Evolutionary conservation across 2,888 invertebrate species (phyloP), one percentile per base, ranked within the genome.

Genomic region (Thereva unica): DNA sequence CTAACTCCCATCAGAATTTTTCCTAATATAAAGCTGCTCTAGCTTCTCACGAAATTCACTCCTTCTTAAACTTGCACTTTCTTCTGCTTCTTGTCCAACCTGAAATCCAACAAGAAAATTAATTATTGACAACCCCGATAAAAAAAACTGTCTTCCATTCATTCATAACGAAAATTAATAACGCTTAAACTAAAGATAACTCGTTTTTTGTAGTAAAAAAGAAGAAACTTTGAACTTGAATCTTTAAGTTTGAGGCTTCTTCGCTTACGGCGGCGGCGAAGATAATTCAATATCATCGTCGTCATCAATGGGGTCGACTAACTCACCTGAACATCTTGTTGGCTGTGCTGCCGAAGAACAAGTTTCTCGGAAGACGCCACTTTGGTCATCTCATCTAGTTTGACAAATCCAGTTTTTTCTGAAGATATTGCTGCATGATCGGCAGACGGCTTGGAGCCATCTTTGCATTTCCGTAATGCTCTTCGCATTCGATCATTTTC

Each of bases 401-500:
- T 56, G 67, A 34, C 38, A 64, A 61, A 44, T 68, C 65, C 72
- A 69, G 65, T 64, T 3, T 72, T 72, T 49, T 76, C 72, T 40
- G 69, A 71, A 3, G 71, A 72, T 35, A 72, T 72, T 9, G 74
- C 35, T 71, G 70, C 2, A 71, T 49, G 9, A 5, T 34, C 42
- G 23, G 50, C 66, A 38, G 23, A 52, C 12, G 8, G n/a, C 63
- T 6, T 63, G 35, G 5, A 59, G 50, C 1, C 59, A 41, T 8
- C 54, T 65, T 78, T 78, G 0, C 74, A 59, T 5, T 71, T 47
- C 9, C 71, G 67, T 34, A 78, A 34, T 68, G 79, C 77, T 23
- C 75, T 74, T 40, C 73, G 75, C 53, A 78, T 65, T 8, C 71
- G 73, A 66, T 75, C 73, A 64, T 78, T 79, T 74, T 78, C 78